Evolutionary conservation across 1,140 invertebrate genomes (phyloP), one percentile per base, ranked within the genome.

Genomic region (Calliphora vicina): DNA sequence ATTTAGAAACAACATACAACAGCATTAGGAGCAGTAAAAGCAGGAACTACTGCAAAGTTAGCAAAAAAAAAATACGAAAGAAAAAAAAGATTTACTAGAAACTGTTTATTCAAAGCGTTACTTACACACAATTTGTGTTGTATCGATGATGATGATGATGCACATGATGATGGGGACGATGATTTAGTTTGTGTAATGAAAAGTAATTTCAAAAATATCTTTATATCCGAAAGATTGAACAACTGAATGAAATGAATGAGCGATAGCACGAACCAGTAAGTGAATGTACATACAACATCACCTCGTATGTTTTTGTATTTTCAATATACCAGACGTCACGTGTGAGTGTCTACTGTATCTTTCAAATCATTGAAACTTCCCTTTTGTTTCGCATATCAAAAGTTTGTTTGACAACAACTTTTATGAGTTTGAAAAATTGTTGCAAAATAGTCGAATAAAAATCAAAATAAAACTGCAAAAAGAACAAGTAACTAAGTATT

Each of bases 71-170:
- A 50, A 50, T 50, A 43, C 42, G 12, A 43, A 43, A 43, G 13
- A 12, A 50, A 50, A 10, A 20, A 20, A 23, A 67, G 23, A 67
- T 67, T 23, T 67, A 67, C n/a, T 23, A 25, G 61, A 4, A 25
- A 23, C 61, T 76, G 73, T 42, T 42, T 78, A 43, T 43, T 43
- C n/a, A 43, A 78, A 43, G 74, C 74, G 74, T 78, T 78, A 78
- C 74, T 78, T 45, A 78, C 35, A 45, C 35, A 78, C 35, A 43
- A 43, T 78, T 42, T 43, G 74, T 78, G 74, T 45, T 78, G 42
- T 78, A 78, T 78, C 35, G 74, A 78, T 78, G 74, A 10, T 78
- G 57, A n/a, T 35, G 45, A n/a, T 17, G n/a, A 57, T 57, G 50
- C 15, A 35, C 35, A 35, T 35, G 35, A 35, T 35, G 35, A n/a